A percentile compares a stretch with the other conserved stretches of the same genome.
Conservation (phyloP, 2,888 invertebrate species). For the Spatulosminthurus flaviceps region DNA sequence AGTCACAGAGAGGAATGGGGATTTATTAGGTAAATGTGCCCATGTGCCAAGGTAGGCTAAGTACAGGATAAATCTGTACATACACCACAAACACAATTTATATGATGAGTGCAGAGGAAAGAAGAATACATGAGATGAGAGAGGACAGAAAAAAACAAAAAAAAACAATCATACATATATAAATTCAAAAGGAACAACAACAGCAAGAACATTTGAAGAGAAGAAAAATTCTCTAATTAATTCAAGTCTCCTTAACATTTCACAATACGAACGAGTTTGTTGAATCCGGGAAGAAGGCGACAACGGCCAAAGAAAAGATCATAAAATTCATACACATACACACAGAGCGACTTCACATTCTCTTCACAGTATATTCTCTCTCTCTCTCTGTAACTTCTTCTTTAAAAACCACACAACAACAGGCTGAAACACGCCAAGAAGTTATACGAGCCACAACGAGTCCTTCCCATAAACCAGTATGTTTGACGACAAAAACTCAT, state of each 20-base stretch:
- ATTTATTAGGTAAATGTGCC: too few species aligned
- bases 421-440: too few species aligned
- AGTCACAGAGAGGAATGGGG: too few species aligned
- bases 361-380: neutral
- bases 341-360: neutral
- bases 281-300: constrained; percentile 36
- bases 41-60: too few species aligned
- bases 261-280: constrained; percentile 25
- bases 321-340: constrained; percentile 11
- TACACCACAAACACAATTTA: too few species aligned
- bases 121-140: neutral
- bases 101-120: too few species aligned
- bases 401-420: too few species aligned
- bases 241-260: constrained; percentile 19
- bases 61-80: too few species aligned
- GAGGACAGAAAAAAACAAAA: neutral
- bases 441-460: neutral
- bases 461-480: constrained; percentile 18
- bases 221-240: constrained; percentile 26
- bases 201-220: neutral
- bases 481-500: constrained; percentile 10
- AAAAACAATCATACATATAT: neutral
- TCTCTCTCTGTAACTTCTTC: too few species aligned
- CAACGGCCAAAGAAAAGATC: constrained; percentile 13
- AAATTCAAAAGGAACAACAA: neutral